Evolutionary conservation across 2,888 invertebrate species (phyloP), one percentile per base, ranked within the genome.

Genomic region (Athalia circularis): DNA sequence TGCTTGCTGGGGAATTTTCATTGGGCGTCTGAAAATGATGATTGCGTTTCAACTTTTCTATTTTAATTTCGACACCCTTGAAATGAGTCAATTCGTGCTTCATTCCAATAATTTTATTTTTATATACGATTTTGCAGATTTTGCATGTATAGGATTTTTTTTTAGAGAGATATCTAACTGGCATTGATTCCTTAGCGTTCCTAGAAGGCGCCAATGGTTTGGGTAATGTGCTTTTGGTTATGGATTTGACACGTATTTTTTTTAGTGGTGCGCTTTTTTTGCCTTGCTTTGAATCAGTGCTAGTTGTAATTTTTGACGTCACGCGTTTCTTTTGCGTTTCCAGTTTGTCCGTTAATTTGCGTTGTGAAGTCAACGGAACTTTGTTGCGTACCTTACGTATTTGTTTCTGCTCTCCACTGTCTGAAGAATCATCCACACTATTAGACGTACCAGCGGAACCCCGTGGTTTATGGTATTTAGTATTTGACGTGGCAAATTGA

Each of bases 71-170:
- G 5, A 85, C 83, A 45, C 85, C 86, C 62, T 88, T 89, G 50
- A 83, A 85, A 68, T 90, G 90, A 0, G 85, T 83, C 11, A 90
- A 68, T 76, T 86, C 85, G 61, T 90, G 90, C 8, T 84, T 80
- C 57, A 85, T 80, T 13, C 85, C 84, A 9, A 82, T 74, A 0
- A 87, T 79, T 79, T 84, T 88, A 50, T 80, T 88, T 45, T 85
- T 84, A 64, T 82, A 88, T 57, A 79, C 80, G 13, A 81, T 80
- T 9, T 78, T 81, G 54, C 90, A 90, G 8, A 85, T 80, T 5
- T 82, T 80, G 64, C 87, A 88, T 8, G 75, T 76, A 65, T 83
- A 84, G 0, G 80, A 79, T 52, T 80, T 76, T 61, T 80, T 75
- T 52, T 75, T 75, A 45, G 62, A 75, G 59, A 57, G 72, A 45